Evolutionary conservation across 2,888 invertebrate species (phyloP), one percentile per base, ranked within the genome.

Genomic region (Pammene aurita): DNA sequence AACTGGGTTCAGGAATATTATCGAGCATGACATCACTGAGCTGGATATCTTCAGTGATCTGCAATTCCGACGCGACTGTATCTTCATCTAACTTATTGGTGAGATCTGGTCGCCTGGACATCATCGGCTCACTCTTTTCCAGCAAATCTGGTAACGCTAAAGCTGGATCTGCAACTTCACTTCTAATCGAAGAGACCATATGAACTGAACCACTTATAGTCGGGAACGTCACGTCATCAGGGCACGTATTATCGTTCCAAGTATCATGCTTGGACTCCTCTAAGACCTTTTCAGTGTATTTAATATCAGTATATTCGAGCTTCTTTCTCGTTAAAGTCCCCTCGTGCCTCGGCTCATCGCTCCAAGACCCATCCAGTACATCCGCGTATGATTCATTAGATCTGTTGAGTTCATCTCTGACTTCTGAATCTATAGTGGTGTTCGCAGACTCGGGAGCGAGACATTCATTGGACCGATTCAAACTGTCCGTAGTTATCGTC

Each of bases 161-260:
- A 5, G 76, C 83, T 38, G 85, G 80, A 66, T 93, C 91, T 1
- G 84, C 88, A 4, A 86, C 84, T 74, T 95, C 95, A 76, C 95
- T 95, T 66, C 93, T 94, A 70, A 96, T 94, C 0, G 96, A 96
- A 0, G 94, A 93, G 2, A 95, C 93, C 77, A 95, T 90, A 0
- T 96, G 96, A 0, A 95, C 95, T 44, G 96, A 95, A 42, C 96
- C 94, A 74, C 96, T 96, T 66, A 97, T 94, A 61, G 96, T 96
- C 0, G 97, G 97, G 83, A 96, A 96, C 0, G 96, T 96, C 42
- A 96, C 92, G 81, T 96, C 96, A 82, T 96, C 96, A 0, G 96
- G 96, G 63, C 95, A 95, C 0, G 95, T 95, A 82, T 96, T 95
- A 66, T 97, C 96, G 78, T 96, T 96, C 96, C 97, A 97, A 0